A percentile compares a stretch with the other conserved stretches of the same genome.
phyloP scores from a whole-genome alignment of 2,113 vertebrate species.

The Elanoides forficatus region DNA sequence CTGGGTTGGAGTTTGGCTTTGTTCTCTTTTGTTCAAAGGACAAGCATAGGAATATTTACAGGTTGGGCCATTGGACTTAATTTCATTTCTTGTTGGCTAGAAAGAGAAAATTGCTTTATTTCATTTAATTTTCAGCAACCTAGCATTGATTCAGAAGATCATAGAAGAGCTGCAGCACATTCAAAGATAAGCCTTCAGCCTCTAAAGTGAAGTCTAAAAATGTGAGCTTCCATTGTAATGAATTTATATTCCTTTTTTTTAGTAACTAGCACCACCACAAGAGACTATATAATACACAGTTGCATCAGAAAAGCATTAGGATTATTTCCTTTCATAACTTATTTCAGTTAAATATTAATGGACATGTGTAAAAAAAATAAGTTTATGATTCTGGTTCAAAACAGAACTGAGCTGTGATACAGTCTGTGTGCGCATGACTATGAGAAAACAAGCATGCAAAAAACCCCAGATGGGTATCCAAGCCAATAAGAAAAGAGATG shows the following conservation, averaged over 20 bases:
- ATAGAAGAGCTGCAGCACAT: background rate
- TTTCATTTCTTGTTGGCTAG: background rate
- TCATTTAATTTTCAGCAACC: background rate
- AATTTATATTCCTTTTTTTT: background rate
- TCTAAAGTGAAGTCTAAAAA: background rate
- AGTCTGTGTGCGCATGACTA: background rate
- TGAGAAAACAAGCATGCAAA: background rate
- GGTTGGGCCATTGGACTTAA: background rate
- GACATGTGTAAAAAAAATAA: background rate
- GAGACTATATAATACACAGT: background rate
- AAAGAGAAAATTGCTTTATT: background rate
- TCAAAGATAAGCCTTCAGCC: background rate
- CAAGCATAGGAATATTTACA: background rate
- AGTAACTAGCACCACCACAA: background rate
- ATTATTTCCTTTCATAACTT: background rate
- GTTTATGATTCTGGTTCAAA: background rate
- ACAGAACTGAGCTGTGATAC: background rate
- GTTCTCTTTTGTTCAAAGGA: background rate
- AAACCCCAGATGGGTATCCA: background rate
- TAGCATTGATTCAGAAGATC: background rate
- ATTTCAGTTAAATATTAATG: background rate
- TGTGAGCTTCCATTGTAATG: background rate
- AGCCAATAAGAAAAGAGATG: background rate
- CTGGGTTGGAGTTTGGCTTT: background rate
- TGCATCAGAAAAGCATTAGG: background rate